Evolutionary conservation across 2,888 invertebrate species (phyloP).

Genomic region (Drymonia ruficornis): DNA sequence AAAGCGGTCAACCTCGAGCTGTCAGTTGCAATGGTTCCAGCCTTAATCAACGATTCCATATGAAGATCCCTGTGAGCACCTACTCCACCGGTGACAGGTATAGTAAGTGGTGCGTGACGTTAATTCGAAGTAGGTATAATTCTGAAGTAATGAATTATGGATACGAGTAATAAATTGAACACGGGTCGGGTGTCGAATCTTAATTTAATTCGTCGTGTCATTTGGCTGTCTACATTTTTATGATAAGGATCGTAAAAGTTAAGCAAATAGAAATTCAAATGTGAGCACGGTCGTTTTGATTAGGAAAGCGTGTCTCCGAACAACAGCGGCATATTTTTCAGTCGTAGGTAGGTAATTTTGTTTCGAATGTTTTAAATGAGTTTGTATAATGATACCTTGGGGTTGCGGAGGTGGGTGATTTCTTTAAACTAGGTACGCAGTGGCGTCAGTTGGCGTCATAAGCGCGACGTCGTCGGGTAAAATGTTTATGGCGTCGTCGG

Average conservation of each 20-base stretch:
- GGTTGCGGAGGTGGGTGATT: slow-evolving; percentile 16
- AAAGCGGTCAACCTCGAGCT: too few relatives aligned
- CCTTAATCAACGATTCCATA: slow-evolving; percentile 65
- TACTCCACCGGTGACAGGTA: slow-evolving; percentile 52
- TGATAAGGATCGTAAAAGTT: slow-evolving; percentile 16
- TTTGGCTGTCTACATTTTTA: slow-evolving; percentile 17
- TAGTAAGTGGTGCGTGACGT: slow-evolving; percentile 55
- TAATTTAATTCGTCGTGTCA: slow-evolving; percentile 42
- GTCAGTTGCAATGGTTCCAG: too few relatives aligned
- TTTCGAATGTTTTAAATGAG: slow-evolving; percentile 11
- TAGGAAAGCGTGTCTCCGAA: not conserved
- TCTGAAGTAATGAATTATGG: slow-evolving; percentile 58
- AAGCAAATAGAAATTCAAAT: slow-evolving; percentile 13
- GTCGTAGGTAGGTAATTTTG: slow-evolving; percentile 7
- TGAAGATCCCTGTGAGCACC: slow-evolving; percentile 54
- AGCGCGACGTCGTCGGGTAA: slow-evolving; percentile 46
- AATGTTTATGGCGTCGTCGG: slow-evolving; percentile 52
- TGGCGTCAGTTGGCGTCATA: slow-evolving; percentile 45
- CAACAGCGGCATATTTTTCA: not conserved
- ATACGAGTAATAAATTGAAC: slow-evolving; percentile 63
- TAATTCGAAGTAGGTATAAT: slow-evolving; percentile 50
- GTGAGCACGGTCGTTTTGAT: slow-evolving; percentile 1
- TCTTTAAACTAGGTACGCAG: slow-evolving; percentile 25
- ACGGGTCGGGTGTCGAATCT: slow-evolving; percentile 51
- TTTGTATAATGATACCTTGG: not conserved